Evolutionary conservation across 2,113 vertebrate genomes (phyloP).

Genomic region (Conger conger): DNA sequence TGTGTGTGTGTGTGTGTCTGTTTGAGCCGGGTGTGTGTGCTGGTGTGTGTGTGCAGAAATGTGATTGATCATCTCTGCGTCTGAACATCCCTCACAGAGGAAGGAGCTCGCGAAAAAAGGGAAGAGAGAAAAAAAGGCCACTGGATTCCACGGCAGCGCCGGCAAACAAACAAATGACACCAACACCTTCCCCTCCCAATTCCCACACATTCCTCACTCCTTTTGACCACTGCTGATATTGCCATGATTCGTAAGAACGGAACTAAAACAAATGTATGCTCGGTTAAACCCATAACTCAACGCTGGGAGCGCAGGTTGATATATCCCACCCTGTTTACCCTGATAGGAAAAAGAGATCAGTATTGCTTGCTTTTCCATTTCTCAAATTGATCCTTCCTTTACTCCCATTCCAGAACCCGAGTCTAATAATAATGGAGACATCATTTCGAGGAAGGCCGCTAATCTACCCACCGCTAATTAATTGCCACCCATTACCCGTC

Average conservation of each 20-base stretch:
- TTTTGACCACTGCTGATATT: neutral
- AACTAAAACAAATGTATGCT: neutral
- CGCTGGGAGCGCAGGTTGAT: neutral
- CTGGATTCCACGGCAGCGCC: neutral
- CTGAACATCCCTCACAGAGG: neutral
- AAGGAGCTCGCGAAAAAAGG: neutral
- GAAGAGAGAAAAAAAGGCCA: neutral
- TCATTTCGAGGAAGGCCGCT: neutral
- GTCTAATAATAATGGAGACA: constrained; percentile 1
- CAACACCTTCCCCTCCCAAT: neutral
- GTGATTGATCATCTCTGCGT: neutral
- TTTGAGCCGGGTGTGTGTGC: neutral
- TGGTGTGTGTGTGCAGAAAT: neutral
- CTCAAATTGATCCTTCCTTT: neutral
- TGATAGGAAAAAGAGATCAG: neutral
- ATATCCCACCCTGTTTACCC: neutral
- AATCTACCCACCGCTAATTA: constrained; percentile 11
- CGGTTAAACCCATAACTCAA: neutral
- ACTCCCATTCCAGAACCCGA: neutral
- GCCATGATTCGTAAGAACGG: neutral
- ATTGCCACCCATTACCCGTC: constrained; percentile 21
- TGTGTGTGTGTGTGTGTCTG: neutral
- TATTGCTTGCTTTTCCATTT: neutral
- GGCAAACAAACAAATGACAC: neutral
- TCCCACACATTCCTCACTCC: neutral